A percentile compares a stretch with the other conserved stretches of the same genome.
phyloP scores from a whole-genome alignment of 2,797 vertebrate genomes.

The Diplodus sargus region DNA sequence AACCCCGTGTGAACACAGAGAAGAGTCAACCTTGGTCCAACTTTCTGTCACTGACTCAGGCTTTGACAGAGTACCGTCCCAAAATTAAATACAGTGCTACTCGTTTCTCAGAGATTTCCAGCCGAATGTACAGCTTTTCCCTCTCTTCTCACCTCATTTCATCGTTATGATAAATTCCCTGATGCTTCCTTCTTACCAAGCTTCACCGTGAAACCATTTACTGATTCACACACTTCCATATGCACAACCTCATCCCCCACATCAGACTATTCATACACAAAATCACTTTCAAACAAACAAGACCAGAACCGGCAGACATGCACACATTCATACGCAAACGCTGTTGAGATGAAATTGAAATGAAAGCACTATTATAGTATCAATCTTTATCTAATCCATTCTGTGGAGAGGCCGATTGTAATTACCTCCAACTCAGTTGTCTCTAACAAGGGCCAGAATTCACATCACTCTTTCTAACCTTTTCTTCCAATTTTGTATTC shows the following conservation, averaged over 20 bases:
- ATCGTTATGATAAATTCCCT: slow-evolving; percentile 46
- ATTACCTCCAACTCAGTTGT: slow-evolving; percentile 65
- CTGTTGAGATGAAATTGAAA: slow-evolving; percentile 57
- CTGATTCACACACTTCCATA: slow-evolving; percentile 32
- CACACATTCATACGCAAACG: slow-evolving; percentile 7
- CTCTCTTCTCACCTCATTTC: slow-evolving; percentile 59
- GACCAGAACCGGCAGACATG: not conserved
- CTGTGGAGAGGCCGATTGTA: slow-evolving; percentile 53
- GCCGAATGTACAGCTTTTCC: slow-evolving; percentile 43
- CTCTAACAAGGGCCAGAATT: slow-evolving; percentile 48
- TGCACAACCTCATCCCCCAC: slow-evolving; percentile 10
- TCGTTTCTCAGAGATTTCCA: slow-evolving; percentile 43
- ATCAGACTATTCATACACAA: slow-evolving; percentile 35
- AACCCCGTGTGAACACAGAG: slow-evolving; percentile 9
- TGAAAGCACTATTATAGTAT: slow-evolving; percentile 64
- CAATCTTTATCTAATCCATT: slow-evolving; percentile 73
- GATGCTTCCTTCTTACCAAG: slow-evolving; percentile 7
- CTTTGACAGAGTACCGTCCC: slow-evolving; percentile 49
- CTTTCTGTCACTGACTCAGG: slow-evolving; percentile 40
- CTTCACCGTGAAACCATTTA: slow-evolving; percentile 31
- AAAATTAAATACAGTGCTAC: slow-evolving; percentile 45
- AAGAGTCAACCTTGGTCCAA: not conserved
- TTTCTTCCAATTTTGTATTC: slow-evolving; percentile 34
- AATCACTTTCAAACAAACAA: slow-evolving; percentile 30
- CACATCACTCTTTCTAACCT: slow-evolving; percentile 42